Base-by-base conservation (phyloP, 2,888 invertebrate genomes). In the Morpho achilles region DNA sequence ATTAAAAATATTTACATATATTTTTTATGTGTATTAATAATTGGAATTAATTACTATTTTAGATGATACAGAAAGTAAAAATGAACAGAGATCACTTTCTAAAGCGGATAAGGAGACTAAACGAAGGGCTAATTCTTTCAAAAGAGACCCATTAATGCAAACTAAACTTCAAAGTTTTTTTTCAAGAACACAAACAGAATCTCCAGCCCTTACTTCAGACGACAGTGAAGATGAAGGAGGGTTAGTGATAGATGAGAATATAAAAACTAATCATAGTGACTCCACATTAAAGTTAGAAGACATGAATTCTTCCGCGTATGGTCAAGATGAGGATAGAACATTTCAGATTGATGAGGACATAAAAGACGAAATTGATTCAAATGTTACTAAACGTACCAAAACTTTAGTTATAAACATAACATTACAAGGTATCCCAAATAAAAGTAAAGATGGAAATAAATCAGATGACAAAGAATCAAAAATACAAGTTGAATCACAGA, bases 131-230 rank as follows among this genome's bases (percentile, higher is more conserved):
- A 84, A 83, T 69, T 82, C 84, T 47, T 88, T 91, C 66, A 91
- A 89, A 77, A 83, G 82, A 69, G 91, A 92, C 69, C 75, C 81
- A 10, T 69, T 91, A 9, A 84, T 80, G 39, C 92, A 92, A 77
- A 91, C 90, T 2, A 87, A 84, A 67, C 72, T 92, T n/a, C 76
- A 87, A 66, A 77, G 58, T 50, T 91, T 87, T 73, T 87, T 90
- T 59, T 77, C 75, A 65, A 74, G 74, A 63, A 82, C 83, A 69
- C 70, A 80, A 44, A 77, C 83, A 22, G 69, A 70, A 23, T 76
- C 80, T 52, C 69, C 77, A 8, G 66, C 59, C 60, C 64, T 70
- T 45, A 70, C 73, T 7, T 67, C 77, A 9, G 76, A 76, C 43
- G 80, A 78, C 53, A 83, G 84, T 60, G 86, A 82, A 10, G 75